phyloP scores from a whole-genome alignment of 1,140 invertebrate genomes.

The Bombus confusus region DNA sequence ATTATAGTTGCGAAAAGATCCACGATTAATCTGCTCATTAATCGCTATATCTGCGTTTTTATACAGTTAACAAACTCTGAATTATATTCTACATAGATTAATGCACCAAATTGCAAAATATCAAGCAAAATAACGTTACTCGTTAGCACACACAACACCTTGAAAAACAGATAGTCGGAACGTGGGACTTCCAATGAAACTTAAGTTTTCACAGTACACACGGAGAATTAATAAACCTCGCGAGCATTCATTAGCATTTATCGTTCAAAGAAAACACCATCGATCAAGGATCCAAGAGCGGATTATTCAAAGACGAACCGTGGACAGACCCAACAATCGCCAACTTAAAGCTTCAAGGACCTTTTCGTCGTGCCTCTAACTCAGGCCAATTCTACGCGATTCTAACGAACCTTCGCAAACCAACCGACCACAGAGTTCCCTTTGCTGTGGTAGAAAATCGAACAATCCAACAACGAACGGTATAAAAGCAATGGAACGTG shows the following conservation, averaged over 20 bases:
- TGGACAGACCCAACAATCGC: slow-evolving; percentile 8
- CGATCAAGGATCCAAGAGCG: slow-evolving; percentile 13
- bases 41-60: too few species aligned
- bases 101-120: not conserved
- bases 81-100: not conserved
- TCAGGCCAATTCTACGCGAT: not conserved
- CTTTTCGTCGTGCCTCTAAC: not conserved
- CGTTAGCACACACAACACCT: not conserved
- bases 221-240: slow-evolving; percentile 11
- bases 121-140: not conserved
- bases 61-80: too few species aligned
- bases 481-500: slow-evolving; percentile 9
- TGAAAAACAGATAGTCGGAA: not conserved
- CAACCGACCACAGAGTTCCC: not conserved
- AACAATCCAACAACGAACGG: not conserved
- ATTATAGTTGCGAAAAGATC: too few species aligned
- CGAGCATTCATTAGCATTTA: slow-evolving; percentile 29
- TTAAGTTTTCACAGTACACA: not conserved
- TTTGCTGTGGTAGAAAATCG: not conserved
- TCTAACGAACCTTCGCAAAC: not conserved
- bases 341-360: not conserved
- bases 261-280: slow-evolving; percentile 21
- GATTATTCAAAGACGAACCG: slow-evolving; percentile 10
- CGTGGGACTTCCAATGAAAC: not conserved
- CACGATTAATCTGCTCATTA: too few species aligned